Percentiles rank a stretch among this genome's conserved stretches.
Conservation (phyloP, 2,797 vertebrate genomes). For the Takifugu ocellatus region DNA sequence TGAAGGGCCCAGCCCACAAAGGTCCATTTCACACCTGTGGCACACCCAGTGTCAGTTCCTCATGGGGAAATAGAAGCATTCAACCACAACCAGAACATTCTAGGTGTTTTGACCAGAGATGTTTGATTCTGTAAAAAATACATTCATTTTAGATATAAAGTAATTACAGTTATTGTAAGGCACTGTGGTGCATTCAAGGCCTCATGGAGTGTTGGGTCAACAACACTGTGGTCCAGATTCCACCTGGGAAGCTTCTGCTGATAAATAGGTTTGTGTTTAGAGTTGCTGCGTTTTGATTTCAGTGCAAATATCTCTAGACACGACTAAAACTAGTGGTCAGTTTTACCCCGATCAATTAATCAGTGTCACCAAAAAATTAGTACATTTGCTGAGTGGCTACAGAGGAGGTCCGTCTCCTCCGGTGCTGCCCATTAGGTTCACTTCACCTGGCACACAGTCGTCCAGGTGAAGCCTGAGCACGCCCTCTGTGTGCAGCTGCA, state of each 20-base stretch:
- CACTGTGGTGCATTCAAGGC: conserved; percentile 19
- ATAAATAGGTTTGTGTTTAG: conserved; percentile 32
- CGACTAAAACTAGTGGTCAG: not conserved
- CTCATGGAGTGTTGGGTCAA: not conserved
- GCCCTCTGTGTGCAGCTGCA: conserved; percentile 84
- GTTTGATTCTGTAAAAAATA: conserved; percentile 33
- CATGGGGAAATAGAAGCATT: no score
- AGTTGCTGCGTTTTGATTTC: conserved; percentile 17
- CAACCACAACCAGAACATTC: no score
- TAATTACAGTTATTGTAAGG: conserved; percentile 19
- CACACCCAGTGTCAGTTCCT: no score
- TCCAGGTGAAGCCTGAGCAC: conserved; percentile 85
- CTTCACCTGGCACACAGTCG: conserved; percentile 59
- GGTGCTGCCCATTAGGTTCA: no score
- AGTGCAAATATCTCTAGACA: conserved; percentile 39
- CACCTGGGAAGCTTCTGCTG: conserved; percentile 28
- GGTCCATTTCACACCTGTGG: no score
- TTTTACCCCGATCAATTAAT: no score
- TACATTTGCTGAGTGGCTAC: no score
- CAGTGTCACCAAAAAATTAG: no score
- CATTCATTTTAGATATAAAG: conserved; percentile 19
- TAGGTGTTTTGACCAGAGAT: not conserved
- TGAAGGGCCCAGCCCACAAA: no score
- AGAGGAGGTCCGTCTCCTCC: no score
- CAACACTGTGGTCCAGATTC: conserved; percentile 22